Conservation (phyloP, 1,140 invertebrate genomes). For the Papilio helenus region DNA sequence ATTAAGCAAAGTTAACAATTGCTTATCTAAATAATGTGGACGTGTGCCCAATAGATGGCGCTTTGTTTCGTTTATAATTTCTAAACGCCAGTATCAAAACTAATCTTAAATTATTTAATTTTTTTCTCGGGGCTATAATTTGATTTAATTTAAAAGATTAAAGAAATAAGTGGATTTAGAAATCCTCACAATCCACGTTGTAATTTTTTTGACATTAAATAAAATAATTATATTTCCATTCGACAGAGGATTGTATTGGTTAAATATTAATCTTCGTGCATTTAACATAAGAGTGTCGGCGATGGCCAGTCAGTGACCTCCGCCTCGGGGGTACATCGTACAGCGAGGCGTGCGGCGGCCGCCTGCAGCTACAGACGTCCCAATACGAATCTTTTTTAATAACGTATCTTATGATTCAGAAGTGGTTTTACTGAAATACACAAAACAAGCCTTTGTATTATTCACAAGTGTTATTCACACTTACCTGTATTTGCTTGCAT, state of each 20-base stretch:
- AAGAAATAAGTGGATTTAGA: not conserved
- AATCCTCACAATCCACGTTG: too few species aligned
- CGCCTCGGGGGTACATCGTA: not conserved
- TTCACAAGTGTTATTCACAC: not conserved
- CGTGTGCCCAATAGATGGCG: slow-evolving; percentile 1
- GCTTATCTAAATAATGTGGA: not conserved
- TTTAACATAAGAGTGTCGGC: not conserved
- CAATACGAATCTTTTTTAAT: slow-evolving; percentile 24
- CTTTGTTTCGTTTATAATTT: not conserved
- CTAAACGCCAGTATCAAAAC: not conserved
- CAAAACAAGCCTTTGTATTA: not conserved
- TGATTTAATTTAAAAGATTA: not conserved
- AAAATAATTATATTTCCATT: not conserved
- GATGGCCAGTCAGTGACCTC: not conserved
- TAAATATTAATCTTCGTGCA: not conserved
- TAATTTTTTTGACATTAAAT: not conserved
- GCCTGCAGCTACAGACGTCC: slow-evolving; percentile 17
- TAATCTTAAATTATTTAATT: not conserved
- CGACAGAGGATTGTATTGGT: not conserved
- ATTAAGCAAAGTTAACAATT: not conserved
- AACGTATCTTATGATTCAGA: not conserved
- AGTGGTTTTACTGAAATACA: not conserved
- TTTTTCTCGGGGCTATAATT: not conserved
- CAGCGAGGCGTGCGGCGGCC: not conserved
- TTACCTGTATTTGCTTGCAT: not conserved